Percentiles rank a stretch among this genome's conserved stretches.
These are phyloP conservation scores for Diaperis boleti DNA, from an alignment of 2,888 invertebrate genomes.

Conservation along the genomic window DNA sequence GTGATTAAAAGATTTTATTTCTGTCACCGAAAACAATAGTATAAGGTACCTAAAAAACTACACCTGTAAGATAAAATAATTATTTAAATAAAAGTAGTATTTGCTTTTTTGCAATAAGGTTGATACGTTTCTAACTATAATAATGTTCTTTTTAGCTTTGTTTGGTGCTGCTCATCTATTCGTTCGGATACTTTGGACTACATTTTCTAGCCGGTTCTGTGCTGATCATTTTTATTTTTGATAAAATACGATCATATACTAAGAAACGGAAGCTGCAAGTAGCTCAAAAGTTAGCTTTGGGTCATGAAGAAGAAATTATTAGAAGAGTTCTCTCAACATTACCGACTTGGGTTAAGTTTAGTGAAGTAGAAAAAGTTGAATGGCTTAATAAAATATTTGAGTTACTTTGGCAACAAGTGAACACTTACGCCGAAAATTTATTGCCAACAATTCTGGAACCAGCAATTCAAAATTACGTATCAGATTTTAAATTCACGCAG, in stretches of 20 bases:
- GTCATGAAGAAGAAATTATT: slow-evolving; percentile 51
- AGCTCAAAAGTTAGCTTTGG: slow-evolving; percentile 44
- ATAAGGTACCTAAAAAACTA: no score
- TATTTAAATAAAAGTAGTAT: no score
- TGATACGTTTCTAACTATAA: neutral
- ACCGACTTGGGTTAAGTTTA: slow-evolving; percentile 73
- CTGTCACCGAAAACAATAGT: no score
- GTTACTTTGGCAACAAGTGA: slow-evolving; percentile 97
- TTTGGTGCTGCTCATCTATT: slow-evolving; percentile 47
- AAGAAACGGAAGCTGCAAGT: slow-evolving; percentile 44
- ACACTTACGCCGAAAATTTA: slow-evolving; percentile 85
- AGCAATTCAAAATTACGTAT: slow-evolving; percentile 83
- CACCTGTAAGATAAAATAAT: no score
- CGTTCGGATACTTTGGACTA: slow-evolving; percentile 48
- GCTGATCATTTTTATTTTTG: slow-evolving; percentile 42
- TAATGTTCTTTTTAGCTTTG: slow-evolving; percentile 42
- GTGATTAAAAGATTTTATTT: no score
- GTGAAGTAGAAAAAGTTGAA: slow-evolving; percentile 94
- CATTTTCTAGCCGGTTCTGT: slow-evolving; percentile 46
- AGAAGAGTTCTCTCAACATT: slow-evolving; percentile 46
- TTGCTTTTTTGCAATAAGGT: neutral
- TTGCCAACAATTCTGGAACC: slow-evolving; percentile 89
- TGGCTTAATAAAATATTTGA: slow-evolving; percentile 94
- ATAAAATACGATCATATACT: slow-evolving; percentile 36
- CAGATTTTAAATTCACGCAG: slow-evolving; percentile 92